Conservation (phyloP, 1,140 invertebrate genomes). For the Ruditapes philippinarum region DNA sequence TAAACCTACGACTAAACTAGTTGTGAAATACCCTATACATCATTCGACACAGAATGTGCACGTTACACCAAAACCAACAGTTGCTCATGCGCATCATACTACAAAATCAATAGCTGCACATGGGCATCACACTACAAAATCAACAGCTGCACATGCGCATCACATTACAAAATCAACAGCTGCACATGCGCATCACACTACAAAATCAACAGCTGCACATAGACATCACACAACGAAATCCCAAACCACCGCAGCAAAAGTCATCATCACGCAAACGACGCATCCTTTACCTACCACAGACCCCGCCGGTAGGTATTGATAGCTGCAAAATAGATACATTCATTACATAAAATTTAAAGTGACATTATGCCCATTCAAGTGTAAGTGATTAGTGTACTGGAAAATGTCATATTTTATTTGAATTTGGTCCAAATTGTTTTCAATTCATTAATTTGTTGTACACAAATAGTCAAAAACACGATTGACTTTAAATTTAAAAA, state of each 20-base stretch:
- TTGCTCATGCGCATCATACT: neutral
- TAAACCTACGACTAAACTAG: neutral
- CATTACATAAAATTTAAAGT: no score
- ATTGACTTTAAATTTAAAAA: no score
- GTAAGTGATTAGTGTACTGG: no score
- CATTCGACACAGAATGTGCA: neutral
- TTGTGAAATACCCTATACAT: neutral
- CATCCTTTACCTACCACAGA: neutral
- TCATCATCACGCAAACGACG: neutral
- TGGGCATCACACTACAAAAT: no score
- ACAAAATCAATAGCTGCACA: no score
- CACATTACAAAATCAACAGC: neutral
- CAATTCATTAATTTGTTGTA: no score
- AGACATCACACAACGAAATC: neutral
- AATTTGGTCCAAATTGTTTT: no score
- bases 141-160: neutral
- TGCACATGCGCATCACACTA: neutral
- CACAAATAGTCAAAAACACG: no score
- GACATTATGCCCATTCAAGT: no score
- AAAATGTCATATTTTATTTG: no score
- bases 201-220: neutral
- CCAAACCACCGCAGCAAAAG: neutral
- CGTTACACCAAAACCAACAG: neutral
- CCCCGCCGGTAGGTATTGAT: neutral
- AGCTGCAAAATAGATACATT: no score